These are phyloP conservation scores for Grapholita molesta DNA, from an alignment of 1,140 invertebrate species.

Conservation along the genomic window DNA sequence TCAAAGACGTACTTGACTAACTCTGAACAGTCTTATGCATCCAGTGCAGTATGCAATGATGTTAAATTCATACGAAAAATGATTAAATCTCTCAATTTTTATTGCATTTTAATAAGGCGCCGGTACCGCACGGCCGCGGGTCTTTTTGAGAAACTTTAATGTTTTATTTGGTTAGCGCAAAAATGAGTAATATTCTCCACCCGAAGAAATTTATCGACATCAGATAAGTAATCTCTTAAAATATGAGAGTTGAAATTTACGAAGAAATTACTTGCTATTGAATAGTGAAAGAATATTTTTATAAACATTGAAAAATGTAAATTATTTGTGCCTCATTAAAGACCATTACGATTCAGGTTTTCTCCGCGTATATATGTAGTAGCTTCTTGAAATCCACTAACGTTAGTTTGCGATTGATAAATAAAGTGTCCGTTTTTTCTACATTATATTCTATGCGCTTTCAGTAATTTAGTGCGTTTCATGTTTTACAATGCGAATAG, in stretches of 20 bases:
- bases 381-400: too few relatives aligned
- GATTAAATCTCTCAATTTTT: slow-evolving; percentile 37
- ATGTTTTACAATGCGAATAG: too few relatives aligned
- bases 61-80: slow-evolving; percentile 32
- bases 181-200: background rate
- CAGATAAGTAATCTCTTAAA: background rate
- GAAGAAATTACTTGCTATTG: background rate
- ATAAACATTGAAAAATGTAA: too few relatives aligned
- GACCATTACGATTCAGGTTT: too few relatives aligned
- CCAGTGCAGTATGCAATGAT: slow-evolving; percentile 18
- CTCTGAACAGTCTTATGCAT: background rate
- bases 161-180: background rate
- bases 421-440: too few relatives aligned
- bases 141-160: slow-evolving; percentile 17
- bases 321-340: too few relatives aligned
- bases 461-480: too few relatives aligned
- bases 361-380: too few relatives aligned
- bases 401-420: too few relatives aligned
- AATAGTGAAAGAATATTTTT: background rate
- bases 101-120: slow-evolving; percentile 45
- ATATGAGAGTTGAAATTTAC: background rate
- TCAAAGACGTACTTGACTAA: too few relatives aligned
- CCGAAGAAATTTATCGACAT: background rate
- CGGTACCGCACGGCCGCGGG: slow-evolving; percentile 11
- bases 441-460: too few relatives aligned